A percentile compares a stretch with the other conserved stretches of the same genome.
These are phyloP conservation scores for Ophthalmolycus amberensis DNA, from an alignment of 2,113 vertebrate genomes.

Conservation along the genomic window DNA sequence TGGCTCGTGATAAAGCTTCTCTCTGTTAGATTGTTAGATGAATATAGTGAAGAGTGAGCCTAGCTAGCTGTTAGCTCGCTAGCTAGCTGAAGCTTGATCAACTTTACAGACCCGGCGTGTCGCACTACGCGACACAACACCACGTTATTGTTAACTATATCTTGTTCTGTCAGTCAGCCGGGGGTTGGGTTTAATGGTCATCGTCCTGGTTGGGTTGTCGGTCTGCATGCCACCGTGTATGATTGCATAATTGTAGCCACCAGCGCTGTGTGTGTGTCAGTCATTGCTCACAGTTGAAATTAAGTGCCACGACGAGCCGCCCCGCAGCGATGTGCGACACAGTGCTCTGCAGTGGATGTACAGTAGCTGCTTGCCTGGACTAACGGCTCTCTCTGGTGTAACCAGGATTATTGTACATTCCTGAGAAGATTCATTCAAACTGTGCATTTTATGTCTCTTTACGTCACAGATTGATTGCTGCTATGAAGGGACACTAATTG, in stretches of 20 bases:
- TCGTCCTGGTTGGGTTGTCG: constrained; percentile 7
- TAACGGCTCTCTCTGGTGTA: constrained; percentile 17
- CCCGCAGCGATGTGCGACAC: constrained; percentile 44
- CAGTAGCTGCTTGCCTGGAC: constrained; percentile 39
- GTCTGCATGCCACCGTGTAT: constrained; percentile 26
- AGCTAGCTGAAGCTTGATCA: constrained; percentile 19
- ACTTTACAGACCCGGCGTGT: background rate
- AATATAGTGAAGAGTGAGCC: constrained; percentile 3
- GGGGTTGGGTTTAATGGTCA: background rate
- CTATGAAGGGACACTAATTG: constrained; percentile 51
- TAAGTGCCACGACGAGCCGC: constrained; percentile 28
- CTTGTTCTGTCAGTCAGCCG: background rate
- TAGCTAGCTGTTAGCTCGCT: constrained; percentile 63
- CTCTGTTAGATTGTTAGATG: background rate
- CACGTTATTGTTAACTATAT: background rate
- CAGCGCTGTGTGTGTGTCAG: constrained; percentile 60
- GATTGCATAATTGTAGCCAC: constrained; percentile 69
- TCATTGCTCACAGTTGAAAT: constrained; percentile 55
- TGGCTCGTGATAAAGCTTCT: background rate
- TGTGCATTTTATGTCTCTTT: background rate
- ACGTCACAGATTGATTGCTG: constrained; percentile 42
- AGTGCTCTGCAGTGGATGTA: constrained; percentile 32
- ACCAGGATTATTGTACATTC: background rate
- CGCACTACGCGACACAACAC: background rate
- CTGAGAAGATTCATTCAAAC: background rate